phyloP scores from a whole-genome alignment of 2,113 vertebrate genomes.

The Arvicanthis niloticus region DNA sequence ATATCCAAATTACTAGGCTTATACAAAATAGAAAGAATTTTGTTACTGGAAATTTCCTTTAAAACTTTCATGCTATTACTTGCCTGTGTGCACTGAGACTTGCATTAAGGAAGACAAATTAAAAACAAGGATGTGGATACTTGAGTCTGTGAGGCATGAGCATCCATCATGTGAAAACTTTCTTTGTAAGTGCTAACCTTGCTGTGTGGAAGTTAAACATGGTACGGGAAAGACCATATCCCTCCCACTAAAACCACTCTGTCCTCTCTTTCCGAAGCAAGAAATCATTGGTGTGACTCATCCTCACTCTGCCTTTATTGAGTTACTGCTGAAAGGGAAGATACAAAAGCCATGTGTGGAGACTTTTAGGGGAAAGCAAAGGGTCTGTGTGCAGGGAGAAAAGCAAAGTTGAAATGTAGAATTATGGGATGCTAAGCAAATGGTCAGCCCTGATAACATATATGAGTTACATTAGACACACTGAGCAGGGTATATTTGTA shows the following conservation, averaged over 20 bases:
- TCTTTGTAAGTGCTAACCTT: not conserved
- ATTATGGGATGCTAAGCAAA: not conserved
- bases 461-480: not conserved
- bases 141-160: not conserved
- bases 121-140: not conserved
- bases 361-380: not conserved
- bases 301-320: not conserved
- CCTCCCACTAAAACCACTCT: no score
- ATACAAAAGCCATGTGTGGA: not conserved
- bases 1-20: not conserved
- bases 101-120: not conserved
- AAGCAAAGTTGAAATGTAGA: not conserved
- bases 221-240: not conserved
- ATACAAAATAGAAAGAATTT: not conserved
- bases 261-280: fast-evolving
- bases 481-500: not conserved
- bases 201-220: not conserved
- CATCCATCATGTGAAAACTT: not conserved
- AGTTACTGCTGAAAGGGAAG: not conserved
- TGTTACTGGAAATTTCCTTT: not conserved
- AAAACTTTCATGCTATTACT: not conserved
- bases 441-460: no score
- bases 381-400: not conserved
- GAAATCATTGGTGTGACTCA: not conserved
- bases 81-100: not conserved